Base-by-base conservation (phyloP, 1,140 invertebrate species). In the Drosophila takahashii region DNA sequence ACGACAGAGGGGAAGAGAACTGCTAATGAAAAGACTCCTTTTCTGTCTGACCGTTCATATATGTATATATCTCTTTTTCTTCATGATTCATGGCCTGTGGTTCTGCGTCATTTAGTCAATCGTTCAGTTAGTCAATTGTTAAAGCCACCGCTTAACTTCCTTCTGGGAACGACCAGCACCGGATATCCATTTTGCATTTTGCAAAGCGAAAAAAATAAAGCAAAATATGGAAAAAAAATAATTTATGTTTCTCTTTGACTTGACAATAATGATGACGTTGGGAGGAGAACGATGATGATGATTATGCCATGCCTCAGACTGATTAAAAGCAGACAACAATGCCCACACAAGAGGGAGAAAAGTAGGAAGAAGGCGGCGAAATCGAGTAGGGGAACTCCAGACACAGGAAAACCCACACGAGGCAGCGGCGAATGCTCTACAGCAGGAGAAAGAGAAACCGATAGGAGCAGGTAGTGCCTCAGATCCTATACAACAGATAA, bases 161-260 rank as follows among this genome's bases (percentile, higher is more conserved):
- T 79, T 61, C 77, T 70, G 29, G 48, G 41, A 71, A 57, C 48
- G 47, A 67, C 59, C 67, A 71, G 34, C 74, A 83, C 81, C 81
- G 81, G 81, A 86, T 87, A 86, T 86, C 75, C 79, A 87, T 78
- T 86, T 77, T 70, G 81, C 81, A 86, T 79, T 86, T 86, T 73
- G 60, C 67, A 51, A 9, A 9, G 29, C 29, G 27, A 34, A 67
- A 67, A 36, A 69, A 42, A 54, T 16, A 18, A 57, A 6, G 51
- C 16, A 36, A 44, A 79, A 58, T 60, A 65, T 75, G 27, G n/a
- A n/a, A 22, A 34, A 57, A 72, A 61, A 76, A 77, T 74, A 62
- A 87, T 87, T 74, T 58, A 81, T 85, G 81, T 66, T 72, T 47
- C 71, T 53, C 47, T 72, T 78, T 73, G 76, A 62, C 66, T 78